A percentile compares a stretch with the other conserved stretches of the same genome.
These are phyloP conservation scores for Drosophila nasuta DNA, from an alignment of 1,140 invertebrate genomes.

Conservation along the genomic window DNA sequence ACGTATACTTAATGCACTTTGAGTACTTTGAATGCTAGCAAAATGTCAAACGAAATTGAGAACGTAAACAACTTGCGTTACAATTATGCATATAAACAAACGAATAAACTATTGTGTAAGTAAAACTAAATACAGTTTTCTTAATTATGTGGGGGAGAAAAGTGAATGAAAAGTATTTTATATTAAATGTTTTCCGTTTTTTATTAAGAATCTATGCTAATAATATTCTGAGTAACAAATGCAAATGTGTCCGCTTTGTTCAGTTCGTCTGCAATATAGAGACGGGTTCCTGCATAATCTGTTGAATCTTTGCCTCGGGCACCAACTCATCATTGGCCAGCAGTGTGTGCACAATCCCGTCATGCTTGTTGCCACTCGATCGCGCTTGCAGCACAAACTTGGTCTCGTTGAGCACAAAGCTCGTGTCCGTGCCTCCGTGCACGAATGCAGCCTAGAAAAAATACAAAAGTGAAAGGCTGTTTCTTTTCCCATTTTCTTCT, in stretches of 20 bases:
- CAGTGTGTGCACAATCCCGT: conserved; percentile 77
- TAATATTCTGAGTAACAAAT: conserved; percentile 49
- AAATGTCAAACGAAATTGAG: conserved; percentile 76
- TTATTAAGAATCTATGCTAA: conserved; percentile 8
- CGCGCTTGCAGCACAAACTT: conserved; percentile 78
- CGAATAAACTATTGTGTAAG: conserved; percentile 79
- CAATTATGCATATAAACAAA: conserved; percentile 79
- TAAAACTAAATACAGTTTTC: conserved; percentile 20
- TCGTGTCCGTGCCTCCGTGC: conserved; percentile 92
- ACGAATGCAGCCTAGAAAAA: conserved; percentile 90
- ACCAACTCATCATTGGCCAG: conserved; percentile 72
- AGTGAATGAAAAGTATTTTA: not conserved
- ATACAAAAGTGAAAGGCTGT: not conserved
- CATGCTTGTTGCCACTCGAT: conserved; percentile 82
- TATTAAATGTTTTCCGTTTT: not conserved
- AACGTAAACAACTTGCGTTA: conserved; percentile 67
- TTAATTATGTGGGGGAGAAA: not conserved
- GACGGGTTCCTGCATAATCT: conserved; percentile 81
- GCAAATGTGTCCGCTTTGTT: conserved; percentile 32
- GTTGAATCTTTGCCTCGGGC: conserved; percentile 80
- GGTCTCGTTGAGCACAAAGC: conserved; percentile 86
- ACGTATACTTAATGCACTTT: conserved; percentile 61
- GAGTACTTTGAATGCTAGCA: conserved; percentile 67
- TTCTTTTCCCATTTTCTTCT: too few species aligned
- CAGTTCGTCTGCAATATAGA: conserved; percentile 73